Percentiles rank a stretch among this genome's conserved stretches.
phyloP scores from a whole-genome alignment of 2,888 invertebrate species.

The Drosophila setosimentum region DNA sequence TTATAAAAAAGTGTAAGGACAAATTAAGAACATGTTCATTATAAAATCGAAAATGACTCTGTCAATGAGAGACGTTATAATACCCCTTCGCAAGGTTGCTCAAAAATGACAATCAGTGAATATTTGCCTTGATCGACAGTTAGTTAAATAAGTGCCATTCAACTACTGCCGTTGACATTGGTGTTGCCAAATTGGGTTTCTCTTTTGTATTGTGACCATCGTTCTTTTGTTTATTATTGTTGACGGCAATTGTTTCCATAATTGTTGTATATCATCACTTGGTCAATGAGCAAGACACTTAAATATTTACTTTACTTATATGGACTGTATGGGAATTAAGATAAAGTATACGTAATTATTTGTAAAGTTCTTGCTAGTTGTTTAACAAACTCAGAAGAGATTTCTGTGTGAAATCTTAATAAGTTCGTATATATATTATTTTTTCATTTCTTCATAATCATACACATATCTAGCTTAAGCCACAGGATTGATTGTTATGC shows the following conservation, averaged over 20 bases:
- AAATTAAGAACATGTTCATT: not conserved
- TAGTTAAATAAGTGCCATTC: slow-evolving; percentile 15
- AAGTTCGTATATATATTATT: not conserved
- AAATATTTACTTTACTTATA: not conserved
- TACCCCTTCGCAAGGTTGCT: slow-evolving; percentile 8
- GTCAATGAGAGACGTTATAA: not conserved
- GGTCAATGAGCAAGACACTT: slow-evolving; percentile 37
- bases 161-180: slow-evolving; percentile 30
- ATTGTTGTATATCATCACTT: slow-evolving; percentile 3
- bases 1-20: not conserved
- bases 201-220: slow-evolving; percentile 19
- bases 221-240: slow-evolving; percentile 48
- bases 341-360: not conserved
- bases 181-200: slow-evolving; percentile 31
- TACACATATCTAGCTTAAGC: not conserved
- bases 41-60: not conserved
- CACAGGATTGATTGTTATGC: not conserved
- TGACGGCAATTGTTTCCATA: slow-evolving; percentile 9
- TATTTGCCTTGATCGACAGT: slow-evolving; percentile 27
- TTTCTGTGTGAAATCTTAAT: not conserved
- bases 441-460: not conserved
- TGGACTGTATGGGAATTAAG: not conserved
- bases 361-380: not conserved
- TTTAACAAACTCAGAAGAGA: not conserved
- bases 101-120: not conserved